Evolutionary conservation across 2,888 invertebrate species (phyloP).

Genomic region (Drosophila mulleri): DNA sequence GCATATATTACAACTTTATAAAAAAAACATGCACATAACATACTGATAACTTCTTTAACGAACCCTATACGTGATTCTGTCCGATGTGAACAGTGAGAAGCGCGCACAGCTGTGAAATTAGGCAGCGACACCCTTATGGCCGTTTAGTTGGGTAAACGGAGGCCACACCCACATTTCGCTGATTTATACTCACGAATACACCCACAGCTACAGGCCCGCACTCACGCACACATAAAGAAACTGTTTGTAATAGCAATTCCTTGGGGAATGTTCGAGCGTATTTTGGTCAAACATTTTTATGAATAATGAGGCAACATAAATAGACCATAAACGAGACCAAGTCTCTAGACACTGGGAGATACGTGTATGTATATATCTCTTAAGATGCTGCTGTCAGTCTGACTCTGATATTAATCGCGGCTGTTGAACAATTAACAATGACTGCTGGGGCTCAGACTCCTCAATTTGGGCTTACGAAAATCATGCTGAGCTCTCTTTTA

Average conservation of each 20-base stretch:
- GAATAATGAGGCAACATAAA: constrained; percentile 72
- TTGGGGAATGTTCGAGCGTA: constrained; percentile 42
- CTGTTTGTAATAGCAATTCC: constrained; percentile 44
- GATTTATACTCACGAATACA: constrained; percentile 52
- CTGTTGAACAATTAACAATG: constrained; percentile 70
- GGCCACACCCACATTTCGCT: constrained; percentile 46
- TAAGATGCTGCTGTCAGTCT: constrained; percentile 25
- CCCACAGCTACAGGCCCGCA: constrained; percentile 1
- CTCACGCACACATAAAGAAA: background rate
- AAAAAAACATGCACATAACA: background rate
- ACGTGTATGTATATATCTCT: constrained; percentile 9
- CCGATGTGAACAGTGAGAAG: constrained; percentile 15
- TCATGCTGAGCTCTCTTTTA: constrained; percentile 57
- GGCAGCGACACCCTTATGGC: constrained; percentile 37
- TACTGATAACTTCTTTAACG: constrained; percentile 40
- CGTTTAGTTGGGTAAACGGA: constrained; percentile 48
- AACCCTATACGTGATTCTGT: constrained; percentile 53
- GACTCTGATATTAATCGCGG: constrained; percentile 66
- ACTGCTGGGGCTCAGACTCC: constrained; percentile 28
- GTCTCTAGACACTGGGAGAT: constrained; percentile 16
- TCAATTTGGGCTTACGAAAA: constrained; percentile 38
- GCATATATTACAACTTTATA: background rate
- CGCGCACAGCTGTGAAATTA: constrained; percentile 31
- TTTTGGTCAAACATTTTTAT: constrained; percentile 65
- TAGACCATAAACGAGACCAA: constrained; percentile 60